phyloP scores from a whole-genome alignment of 2,113 vertebrate species.

The Mustela lutreola region DNA sequence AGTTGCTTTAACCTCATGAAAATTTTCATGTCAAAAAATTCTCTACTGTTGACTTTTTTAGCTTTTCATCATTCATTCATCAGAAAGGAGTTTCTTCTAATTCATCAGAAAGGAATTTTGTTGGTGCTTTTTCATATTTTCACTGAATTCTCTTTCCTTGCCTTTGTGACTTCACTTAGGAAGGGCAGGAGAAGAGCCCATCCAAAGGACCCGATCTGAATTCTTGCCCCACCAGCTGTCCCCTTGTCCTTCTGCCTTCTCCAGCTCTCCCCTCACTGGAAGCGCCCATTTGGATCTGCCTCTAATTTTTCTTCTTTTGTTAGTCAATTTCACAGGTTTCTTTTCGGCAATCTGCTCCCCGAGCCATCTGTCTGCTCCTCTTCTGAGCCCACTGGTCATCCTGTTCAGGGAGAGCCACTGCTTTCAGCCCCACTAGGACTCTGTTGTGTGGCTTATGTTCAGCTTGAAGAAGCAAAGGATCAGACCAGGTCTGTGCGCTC shows the following conservation, averaged over 20 bases:
- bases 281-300: not conserved
- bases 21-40: not conserved
- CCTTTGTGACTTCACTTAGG: not conserved
- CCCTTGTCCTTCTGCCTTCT: not conserved
- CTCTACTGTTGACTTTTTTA: not conserved
- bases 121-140: not conserved
- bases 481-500: not conserved
- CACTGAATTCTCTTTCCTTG: not conserved
- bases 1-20: slow-evolving; percentile 28
- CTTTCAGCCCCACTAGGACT: not conserved
- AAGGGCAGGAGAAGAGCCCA: not conserved
- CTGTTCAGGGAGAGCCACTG: not conserved
- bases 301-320: not conserved
- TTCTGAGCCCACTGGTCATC: not conserved
- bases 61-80: slow-evolving; percentile 30
- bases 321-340: not conserved
- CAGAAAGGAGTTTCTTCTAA: not conserved
- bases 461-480: not conserved
- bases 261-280: not conserved
- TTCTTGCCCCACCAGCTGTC: not conserved
- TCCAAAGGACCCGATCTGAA: not conserved
- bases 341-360: not conserved
- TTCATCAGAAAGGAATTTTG: not conserved
- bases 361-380: not conserved
- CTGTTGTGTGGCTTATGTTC: not conserved